Conservation (phyloP, 2,797 vertebrate species). For the Ceyx erithaca region DNA sequence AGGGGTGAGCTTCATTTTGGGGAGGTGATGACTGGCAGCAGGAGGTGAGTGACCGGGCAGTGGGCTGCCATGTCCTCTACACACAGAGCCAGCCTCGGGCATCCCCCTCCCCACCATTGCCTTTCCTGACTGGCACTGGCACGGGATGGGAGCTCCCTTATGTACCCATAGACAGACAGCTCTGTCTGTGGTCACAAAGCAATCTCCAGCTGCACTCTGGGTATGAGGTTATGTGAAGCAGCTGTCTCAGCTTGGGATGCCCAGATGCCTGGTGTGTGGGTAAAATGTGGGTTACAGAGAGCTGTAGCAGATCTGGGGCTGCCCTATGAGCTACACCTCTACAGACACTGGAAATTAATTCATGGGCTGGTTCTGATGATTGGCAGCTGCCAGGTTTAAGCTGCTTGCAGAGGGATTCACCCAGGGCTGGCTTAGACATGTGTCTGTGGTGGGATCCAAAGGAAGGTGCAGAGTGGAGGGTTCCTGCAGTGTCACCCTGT, state of each 20-base stretch:
- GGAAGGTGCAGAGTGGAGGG: accelerated
- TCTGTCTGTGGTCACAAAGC: neutral
- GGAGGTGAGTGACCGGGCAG: neutral
- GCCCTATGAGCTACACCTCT: neutral
- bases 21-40: neutral
- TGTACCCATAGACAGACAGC: accelerated
- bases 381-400: neutral
- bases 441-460: neutral
- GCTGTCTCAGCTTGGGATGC: neutral
- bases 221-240: neutral
- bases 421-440: neutral
- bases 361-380: accelerated
- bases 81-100: accelerated
- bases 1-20: accelerated
- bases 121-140: neutral
- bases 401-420: neutral
- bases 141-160: accelerated
- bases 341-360: neutral
- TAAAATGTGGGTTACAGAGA: accelerated
- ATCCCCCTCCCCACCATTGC: neutral
- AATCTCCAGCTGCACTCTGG: neutral
- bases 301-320: neutral
- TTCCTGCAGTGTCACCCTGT: neutral
- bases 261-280: neutral
- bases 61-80: neutral